Conservation (phyloP, 2,113 vertebrate genomes). For the Pontoporia blainvillei region DNA sequence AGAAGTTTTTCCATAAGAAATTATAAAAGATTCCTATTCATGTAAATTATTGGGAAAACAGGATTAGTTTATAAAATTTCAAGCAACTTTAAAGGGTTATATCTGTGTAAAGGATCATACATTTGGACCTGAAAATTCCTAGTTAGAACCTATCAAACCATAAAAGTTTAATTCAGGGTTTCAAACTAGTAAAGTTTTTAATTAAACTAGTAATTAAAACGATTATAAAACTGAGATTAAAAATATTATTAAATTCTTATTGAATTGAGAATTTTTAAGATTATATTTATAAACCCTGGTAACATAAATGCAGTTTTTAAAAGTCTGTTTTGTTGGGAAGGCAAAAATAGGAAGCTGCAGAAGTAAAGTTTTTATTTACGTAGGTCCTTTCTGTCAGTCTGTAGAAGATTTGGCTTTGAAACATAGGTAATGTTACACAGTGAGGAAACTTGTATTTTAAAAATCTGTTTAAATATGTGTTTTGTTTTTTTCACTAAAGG, state of each 20-base stretch:
- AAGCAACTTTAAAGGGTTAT: background rate
- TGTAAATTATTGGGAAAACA: slow-evolving; percentile 23
- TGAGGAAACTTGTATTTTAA: slow-evolving; percentile 45
- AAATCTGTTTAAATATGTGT: slow-evolving; percentile 11
- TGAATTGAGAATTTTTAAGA: background rate
- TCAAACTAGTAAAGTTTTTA: slow-evolving; percentile 39
- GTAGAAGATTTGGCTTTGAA: slow-evolving; percentile 21
- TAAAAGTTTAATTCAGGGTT: background rate
- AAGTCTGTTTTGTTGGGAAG: slow-evolving; percentile 4
- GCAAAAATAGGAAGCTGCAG: background rate
- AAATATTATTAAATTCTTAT: background rate
- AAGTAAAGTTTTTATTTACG: background rate
- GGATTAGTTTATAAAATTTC: slow-evolving; percentile 14
- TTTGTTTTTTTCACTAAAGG: slow-evolving; percentile 10
- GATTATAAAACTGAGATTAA: background rate
- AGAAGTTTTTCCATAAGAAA: slow-evolving; percentile 33
- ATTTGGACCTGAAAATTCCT: slow-evolving; percentile 34
- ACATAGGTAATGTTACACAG: background rate
- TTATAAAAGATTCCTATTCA: background rate
- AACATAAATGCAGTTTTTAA: background rate
- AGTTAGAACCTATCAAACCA: background rate
- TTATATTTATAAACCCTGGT: background rate
- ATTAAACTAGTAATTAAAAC: slow-evolving; percentile 47
- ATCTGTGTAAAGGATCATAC: background rate
- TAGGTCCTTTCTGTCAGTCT: background rate